Conservation (phyloP, 2,797 vertebrate genomes). For the Jordanella pulchra region DNA sequence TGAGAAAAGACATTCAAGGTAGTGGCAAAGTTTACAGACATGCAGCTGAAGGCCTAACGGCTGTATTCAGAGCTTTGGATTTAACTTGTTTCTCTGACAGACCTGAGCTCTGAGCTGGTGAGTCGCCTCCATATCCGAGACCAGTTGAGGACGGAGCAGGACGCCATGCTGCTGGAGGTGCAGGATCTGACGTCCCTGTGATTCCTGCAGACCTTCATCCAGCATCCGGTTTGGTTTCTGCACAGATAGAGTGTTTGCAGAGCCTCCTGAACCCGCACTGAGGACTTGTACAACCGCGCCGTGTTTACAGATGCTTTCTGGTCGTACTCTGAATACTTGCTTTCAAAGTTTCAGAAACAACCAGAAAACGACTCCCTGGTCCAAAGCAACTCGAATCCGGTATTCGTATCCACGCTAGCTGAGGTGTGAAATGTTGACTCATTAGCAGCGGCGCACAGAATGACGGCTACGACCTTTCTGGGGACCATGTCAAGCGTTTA, state of each 20-base stretch:
- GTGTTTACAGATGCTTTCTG: neutral
- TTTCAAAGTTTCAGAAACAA: neutral
- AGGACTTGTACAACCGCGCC: neutral
- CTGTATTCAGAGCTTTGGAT: neutral
- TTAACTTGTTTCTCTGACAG: slow-evolving; percentile 43
- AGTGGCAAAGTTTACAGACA: neutral
- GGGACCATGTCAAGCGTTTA: too few species aligned
- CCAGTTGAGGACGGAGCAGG: slow-evolving; percentile 82
- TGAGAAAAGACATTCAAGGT: slow-evolving; percentile 80
- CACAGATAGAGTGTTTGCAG: neutral
- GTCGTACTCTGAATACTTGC: neutral
- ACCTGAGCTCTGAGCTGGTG: slow-evolving; percentile 82
- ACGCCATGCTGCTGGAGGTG: slow-evolving; percentile 83
- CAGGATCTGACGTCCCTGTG: slow-evolving; percentile 79
- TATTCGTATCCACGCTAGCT: too few species aligned
- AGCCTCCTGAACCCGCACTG: too few species aligned
- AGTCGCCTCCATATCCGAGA: slow-evolving; percentile 78
- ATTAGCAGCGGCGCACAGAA: too few species aligned
- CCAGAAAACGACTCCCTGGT: neutral
- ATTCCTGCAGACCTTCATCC: neutral
- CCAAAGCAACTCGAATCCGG: too few species aligned
- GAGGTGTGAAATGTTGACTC: neutral
- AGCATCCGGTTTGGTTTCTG: neutral
- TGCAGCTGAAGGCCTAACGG: neutral
- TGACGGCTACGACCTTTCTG: too few species aligned